Base-by-base conservation (phyloP, 2,113 vertebrate genomes). In the Talpa occidentalis region DNA sequence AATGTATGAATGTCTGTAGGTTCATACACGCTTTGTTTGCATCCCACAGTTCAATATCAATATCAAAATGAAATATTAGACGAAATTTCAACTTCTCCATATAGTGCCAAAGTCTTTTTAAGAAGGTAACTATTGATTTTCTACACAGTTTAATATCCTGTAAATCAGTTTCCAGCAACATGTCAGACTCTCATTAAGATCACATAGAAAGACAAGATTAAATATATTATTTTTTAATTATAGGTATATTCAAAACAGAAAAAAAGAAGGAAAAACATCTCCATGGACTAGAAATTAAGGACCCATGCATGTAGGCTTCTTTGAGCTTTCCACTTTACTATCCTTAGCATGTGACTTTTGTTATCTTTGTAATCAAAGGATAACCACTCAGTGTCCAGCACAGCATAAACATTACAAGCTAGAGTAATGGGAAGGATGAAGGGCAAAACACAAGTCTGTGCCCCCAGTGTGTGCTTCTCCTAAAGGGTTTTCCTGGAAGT, bases 171-270 rank as follows among this genome's bases (percentile, higher is more conserved):
- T 84, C 15, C 4, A 47, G 17, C 10, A 88, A 67, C 30, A 66
- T 84, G 44, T 93, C 60, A 88, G 22, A 49, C 3, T 93, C 5
- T 93, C 30, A 47, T 28, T 87, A 83, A 10, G 62, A 93, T 76
- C 19, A 56, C 60, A 83, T 5, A 81, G 24, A 70, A 52, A 35
- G 32, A 19, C 30, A 6, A 77, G 4, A 81, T 73, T 64, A 82
- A 92, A 78, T 81, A 59, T 74, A 52, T 79, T 14, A 42, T 62
- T 42, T 30, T 26, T 40, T 78, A 0, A 52, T 47, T 78, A 64
- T 40, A 88, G 12, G 7, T 37, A 64, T 76, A 28, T 78, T 80
- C 6, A 35, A 47, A 30, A 49, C 24, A 56, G n/a, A 66, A 56
- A 59, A 44, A 32, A 37, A 59, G 28, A 17, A 59, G 28, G 22